Percentiles rank a stretch among this genome's conserved stretches.
These are phyloP conservation scores for Sorex fumeus DNA, from an alignment of 2,113 vertebrate genomes.

Conservation along the genomic window DNA sequence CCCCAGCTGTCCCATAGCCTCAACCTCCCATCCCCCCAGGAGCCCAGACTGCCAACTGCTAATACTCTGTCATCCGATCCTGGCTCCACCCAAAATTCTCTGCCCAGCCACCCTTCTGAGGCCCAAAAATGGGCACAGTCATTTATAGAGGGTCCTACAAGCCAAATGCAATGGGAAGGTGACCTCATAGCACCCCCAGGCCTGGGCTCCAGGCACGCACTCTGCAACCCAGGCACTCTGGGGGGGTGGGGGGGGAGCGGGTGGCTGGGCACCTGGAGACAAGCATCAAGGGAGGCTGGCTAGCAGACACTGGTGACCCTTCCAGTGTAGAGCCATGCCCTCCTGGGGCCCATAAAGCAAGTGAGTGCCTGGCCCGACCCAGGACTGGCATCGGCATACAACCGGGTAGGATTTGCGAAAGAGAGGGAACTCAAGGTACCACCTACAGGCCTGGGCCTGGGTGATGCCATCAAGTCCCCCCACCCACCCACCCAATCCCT, in stretches of 20 bases:
- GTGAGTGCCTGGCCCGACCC: not conserved
- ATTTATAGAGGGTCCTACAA: slow-evolving; percentile 77
- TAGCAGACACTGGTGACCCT: not conserved
- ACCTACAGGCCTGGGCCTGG: not conserved
- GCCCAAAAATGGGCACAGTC: slow-evolving; percentile 82
- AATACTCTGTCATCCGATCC: slow-evolving; percentile 83
- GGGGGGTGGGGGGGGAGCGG: no score
- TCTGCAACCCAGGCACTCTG: not conserved
- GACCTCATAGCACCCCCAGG: slow-evolving; percentile 59
- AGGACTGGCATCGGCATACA: not conserved
- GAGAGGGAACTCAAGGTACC: not conserved
- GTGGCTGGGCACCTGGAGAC: not conserved
- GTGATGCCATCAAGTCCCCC: not conserved
- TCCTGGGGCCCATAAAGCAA: not conserved
- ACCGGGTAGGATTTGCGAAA: not conserved
- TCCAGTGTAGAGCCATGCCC: not conserved
- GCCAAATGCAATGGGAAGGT: slow-evolving; percentile 73
- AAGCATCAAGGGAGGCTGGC: not conserved
- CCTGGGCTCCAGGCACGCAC: not conserved
- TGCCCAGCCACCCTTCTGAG: slow-evolving; percentile 63
- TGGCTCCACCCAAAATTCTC: slow-evolving; percentile 70
- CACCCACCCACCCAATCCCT: no score
- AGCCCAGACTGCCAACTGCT: slow-evolving; percentile 60
- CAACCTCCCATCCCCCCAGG: slow-evolving; percentile 35
- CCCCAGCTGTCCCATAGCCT: slow-evolving; percentile 75